A percentile compares a stretch with the other conserved stretches of the same genome.
Evolutionary conservation across 2,888 invertebrate genomes (phyloP).

Genomic region (Mesochorus sp.): DNA sequence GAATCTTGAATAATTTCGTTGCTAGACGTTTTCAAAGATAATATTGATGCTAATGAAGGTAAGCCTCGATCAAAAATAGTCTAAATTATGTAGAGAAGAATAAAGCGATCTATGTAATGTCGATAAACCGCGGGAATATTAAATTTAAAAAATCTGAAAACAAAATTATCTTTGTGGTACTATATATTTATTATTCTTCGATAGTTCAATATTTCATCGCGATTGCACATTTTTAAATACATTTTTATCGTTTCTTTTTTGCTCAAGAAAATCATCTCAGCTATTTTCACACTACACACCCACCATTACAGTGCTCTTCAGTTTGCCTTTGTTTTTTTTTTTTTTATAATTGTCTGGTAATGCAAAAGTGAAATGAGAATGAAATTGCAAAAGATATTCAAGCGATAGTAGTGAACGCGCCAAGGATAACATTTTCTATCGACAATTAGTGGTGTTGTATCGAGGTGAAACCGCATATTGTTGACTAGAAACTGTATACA

Average conservation of each 20-base stretch:
- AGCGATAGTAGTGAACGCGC: slow-evolving; percentile 9
- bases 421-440: slow-evolving; percentile 33
- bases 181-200: too few species aligned
- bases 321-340: neutral
- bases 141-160: too few species aligned
- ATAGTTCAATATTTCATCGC: too few species aligned
- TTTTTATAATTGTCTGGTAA: neutral
- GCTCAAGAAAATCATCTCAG: neutral
- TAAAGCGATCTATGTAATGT: too few species aligned
- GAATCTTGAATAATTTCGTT: neutral
- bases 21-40: neutral
- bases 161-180: too few species aligned
- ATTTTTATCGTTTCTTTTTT: neutral
- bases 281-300: slow-evolving; percentile 31
- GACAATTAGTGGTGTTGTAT: slow-evolving; percentile 49
- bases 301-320: slow-evolving; percentile 3
- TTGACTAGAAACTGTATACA: neutral
- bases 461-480: slow-evolving; percentile 45
- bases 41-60: neutral
- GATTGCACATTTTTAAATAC: neutral
- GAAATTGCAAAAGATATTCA: slow-evolving; percentile 32
- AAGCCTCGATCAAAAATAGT: too few species aligned
- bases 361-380: slow-evolving; percentile 40
- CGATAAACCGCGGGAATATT: too few species aligned
- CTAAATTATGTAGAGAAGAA: too few species aligned